phyloP scores from a whole-genome alignment of 1,140 invertebrate species.

The Psix sp. region DNA sequence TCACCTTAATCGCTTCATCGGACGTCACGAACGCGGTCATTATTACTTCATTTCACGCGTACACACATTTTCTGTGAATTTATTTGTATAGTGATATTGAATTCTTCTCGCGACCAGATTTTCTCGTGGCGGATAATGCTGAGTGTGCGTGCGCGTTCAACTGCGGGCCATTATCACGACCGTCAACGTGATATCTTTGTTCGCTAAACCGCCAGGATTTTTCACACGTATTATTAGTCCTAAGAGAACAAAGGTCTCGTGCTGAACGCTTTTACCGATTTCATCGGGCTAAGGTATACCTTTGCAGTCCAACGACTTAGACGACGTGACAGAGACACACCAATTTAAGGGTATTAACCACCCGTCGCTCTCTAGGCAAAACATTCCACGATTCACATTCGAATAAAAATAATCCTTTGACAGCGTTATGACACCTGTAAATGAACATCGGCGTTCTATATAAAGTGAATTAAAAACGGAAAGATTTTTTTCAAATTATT shows the following conservation, averaged over 20 bases:
- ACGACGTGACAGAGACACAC: slow-evolving; percentile 47
- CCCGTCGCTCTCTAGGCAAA: slow-evolving; percentile 32
- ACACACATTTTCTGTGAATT: slow-evolving; percentile 26
- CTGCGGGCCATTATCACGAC: slow-evolving; percentile 71
- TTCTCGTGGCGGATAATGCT: slow-evolving; percentile 65
- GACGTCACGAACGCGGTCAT: slow-evolving; percentile 10
- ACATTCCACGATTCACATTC: slow-evolving; percentile 20
- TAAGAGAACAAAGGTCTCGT: slow-evolving; percentile 48
- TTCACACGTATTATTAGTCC: slow-evolving; percentile 52
- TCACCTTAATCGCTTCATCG: slow-evolving; percentile 13
- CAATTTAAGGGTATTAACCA: slow-evolving; percentile 47
- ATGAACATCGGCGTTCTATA: no score
- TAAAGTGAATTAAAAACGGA: no score
- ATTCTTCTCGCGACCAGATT: slow-evolving; percentile 20
- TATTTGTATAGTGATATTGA: slow-evolving; percentile 30
- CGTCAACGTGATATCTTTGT: slow-evolving; percentile 66
- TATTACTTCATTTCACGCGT: neutral
- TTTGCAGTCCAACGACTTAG: no score
- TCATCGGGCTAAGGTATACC: slow-evolving; percentile 28
- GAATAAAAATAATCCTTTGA: slow-evolving; percentile 6
- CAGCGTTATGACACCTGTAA: neutral
- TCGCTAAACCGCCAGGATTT: slow-evolving; percentile 60
- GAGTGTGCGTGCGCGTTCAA: slow-evolving; percentile 63
- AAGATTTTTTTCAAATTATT: no score
- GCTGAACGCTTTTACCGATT: slow-evolving; percentile 51